Evolutionary conservation across 2,113 vertebrate genomes (phyloP).

Genomic region (Daboia siamensis): DNA sequence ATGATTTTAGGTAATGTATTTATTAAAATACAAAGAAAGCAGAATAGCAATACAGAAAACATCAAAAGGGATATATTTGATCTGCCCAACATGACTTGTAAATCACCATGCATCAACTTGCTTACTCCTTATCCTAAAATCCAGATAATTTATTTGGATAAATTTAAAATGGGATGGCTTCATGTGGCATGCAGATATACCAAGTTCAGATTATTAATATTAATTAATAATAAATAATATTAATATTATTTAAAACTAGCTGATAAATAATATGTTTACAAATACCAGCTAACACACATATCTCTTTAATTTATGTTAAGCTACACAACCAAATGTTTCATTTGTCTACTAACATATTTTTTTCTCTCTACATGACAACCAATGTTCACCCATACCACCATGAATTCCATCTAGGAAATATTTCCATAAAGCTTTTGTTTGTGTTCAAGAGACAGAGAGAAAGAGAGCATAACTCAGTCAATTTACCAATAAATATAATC

Average conservation of each 20-base stretch:
- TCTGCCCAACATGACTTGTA: neutral
- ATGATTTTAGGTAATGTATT: neutral
- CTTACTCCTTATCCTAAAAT: neutral
- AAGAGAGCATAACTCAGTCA: neutral
- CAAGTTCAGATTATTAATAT: neutral
- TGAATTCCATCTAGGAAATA: too few species aligned
- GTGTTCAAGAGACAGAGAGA: too few species aligned
- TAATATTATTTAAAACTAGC: neutral
- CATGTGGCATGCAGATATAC: neutral
- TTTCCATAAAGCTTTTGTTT: too few species aligned
- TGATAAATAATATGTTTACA: neutral
- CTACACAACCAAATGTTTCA: neutral
- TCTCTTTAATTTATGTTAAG: neutral
- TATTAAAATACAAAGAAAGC: neutral
- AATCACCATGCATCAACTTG: neutral
- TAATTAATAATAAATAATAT: neutral
- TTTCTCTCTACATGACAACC: too few species aligned
- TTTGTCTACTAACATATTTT: neutral
- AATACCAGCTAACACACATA: neutral
- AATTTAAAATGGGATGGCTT: neutral
- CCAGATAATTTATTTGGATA: neutral
- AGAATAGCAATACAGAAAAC: neutral
- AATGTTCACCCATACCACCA: too few species aligned
- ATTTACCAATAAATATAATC: neutral
- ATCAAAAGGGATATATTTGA: neutral